Base-by-base conservation (phyloP, 2,797 vertebrate genomes). In the Lycodopsis pacificus region DNA sequence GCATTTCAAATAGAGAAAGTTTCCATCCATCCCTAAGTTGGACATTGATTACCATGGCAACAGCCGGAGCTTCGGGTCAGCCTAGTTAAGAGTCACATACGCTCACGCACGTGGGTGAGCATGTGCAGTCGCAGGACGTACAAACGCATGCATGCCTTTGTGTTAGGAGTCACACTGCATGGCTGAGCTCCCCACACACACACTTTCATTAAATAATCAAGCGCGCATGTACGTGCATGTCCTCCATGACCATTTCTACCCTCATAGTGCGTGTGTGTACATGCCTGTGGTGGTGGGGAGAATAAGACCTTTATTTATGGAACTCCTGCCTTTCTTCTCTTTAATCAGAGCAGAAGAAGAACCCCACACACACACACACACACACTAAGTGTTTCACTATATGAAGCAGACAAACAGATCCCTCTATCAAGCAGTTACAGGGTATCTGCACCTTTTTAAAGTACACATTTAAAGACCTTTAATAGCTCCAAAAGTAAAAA, bases 311-410 rank as follows among this genome's bases (percentile, higher is more conserved):
- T 58, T 68, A 79, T 68, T 65, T 27, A 69, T 65, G 44, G 42
- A 54, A 71, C 30, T 72, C 44, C 36, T 42, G 54, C 27, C 48
- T 84, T 84, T 84, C 69, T 80, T 59, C 61, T 63, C 59, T 70
- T 64, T 66, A 80, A 84, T 77, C 66, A 69, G 73, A 80, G 77
- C 82, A 84, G 73, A 25, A 25, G 25, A 25, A 25, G 25, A 25
- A 25, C 25, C 25, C 25, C 25, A 49, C 65, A 62, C 13, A 64
- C 73, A 7, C 13, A 20, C 15, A 40, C 38, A 67, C 30, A 49
- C 65, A 62, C 40, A 64, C 57, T 20, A 49, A 65, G 30, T 17
- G 46, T 66, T 51, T 66, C 19, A n/a, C 30, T 65, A 14, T 3
- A 65, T 32, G 32, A 10, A 65, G 44, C 7, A 49, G 27, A 65